Evolutionary conservation across 2,888 invertebrate genomes (phyloP).

Genomic region (Anticlea derivata): DNA sequence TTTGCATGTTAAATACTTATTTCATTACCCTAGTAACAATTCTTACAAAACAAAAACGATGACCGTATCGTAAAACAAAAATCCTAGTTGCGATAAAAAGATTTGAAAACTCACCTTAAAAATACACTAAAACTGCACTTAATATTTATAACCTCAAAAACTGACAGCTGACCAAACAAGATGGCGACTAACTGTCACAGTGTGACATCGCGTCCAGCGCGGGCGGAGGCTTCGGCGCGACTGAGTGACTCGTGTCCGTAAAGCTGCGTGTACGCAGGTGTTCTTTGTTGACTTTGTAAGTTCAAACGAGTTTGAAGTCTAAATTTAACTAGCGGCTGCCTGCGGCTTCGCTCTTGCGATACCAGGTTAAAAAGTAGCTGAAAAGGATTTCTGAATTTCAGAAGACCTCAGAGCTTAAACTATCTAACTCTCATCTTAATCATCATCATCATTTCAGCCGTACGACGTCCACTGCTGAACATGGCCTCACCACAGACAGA

Average conservation of each 20-base stretch:
- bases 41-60: too few species aligned
- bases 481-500: too few species aligned
- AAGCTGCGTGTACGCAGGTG: slow-evolving; percentile 57
- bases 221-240: slow-evolving; percentile 41
- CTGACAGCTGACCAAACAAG: slow-evolving; percentile 57
- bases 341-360: too few species aligned
- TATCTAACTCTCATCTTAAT: too few species aligned
- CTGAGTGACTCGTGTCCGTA: slow-evolving; percentile 53
- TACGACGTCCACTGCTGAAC: too few species aligned
- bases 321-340: too few species aligned
- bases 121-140: slow-evolving; percentile 26
- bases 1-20: too few species aligned
- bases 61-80: not conserved
- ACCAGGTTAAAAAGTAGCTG: too few species aligned
- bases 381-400: too few species aligned
- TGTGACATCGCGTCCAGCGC: slow-evolving; percentile 38
- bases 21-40: too few species aligned
- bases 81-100: not conserved
- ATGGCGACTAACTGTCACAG: slow-evolving; percentile 34
- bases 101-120: slow-evolving; percentile 19
- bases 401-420: too few species aligned
- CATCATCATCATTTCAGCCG: too few species aligned
- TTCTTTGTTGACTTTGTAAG: slow-evolving; percentile 11
- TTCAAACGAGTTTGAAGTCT: slow-evolving; percentile 16
- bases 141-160: slow-evolving; percentile 47